These are phyloP conservation scores for Tapirus terrestris DNA, from an alignment of 2,113 vertebrate species.

Conservation along the genomic window DNA sequence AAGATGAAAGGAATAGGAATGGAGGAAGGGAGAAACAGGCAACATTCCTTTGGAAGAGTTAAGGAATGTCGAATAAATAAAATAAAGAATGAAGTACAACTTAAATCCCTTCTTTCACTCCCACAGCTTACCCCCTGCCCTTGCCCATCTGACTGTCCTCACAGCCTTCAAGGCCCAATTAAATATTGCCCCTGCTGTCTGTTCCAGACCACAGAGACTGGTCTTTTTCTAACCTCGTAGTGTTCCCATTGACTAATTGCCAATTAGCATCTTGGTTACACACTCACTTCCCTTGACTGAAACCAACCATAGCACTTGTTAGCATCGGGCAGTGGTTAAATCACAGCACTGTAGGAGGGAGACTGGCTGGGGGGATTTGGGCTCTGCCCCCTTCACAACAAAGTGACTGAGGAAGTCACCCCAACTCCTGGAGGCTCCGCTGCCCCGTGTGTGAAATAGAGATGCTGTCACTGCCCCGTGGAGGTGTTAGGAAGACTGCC, in stretches of 20 bases:
- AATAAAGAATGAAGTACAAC: not conserved
- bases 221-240: not conserved
- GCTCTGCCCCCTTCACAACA: not conserved
- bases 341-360: not conserved
- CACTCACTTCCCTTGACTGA: not conserved
- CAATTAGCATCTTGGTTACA: not conserved
- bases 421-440: not conserved
- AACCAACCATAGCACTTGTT: not conserved
- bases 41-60: not conserved
- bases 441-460: not conserved
- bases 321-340: not conserved
- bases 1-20: not conserved
- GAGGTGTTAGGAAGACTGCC: not conserved
- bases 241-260: not conserved
- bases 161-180: conserved; percentile 6
- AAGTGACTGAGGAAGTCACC: not conserved
- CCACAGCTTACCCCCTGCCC: not conserved
- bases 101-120: not conserved
- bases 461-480: not conserved
- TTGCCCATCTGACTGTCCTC: not conserved
- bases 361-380: not conserved
- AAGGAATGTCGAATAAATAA: not conserved
- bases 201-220: not conserved
- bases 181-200: not conserved
- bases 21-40: not conserved